Percentiles rank a stretch among this genome's conserved stretches.
These are phyloP conservation scores for Tethea ocularis DNA, from an alignment of 2,888 invertebrate species.

Conservation along the genomic window DNA sequence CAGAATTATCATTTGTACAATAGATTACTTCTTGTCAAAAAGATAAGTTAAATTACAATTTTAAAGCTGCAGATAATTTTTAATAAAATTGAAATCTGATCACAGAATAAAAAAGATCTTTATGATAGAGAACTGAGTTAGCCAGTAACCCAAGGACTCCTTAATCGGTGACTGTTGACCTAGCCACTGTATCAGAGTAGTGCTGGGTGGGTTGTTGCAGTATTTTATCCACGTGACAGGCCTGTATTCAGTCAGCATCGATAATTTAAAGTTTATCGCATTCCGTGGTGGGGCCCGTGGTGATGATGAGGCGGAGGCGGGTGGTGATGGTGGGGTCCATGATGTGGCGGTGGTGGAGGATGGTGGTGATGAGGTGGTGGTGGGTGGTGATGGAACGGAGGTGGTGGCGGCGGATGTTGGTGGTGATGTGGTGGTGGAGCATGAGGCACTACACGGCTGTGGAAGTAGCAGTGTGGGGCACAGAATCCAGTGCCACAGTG, in stretches of 20 bases:
- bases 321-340: constrained; percentile 21
- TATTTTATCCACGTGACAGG: neutral
- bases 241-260: neutral
- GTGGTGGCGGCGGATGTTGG: constrained; percentile 24
- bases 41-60: constrained; percentile 18
- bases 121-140: neutral
- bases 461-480: constrained; percentile 57
- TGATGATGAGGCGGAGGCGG: constrained; percentile 8
- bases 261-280: neutral
- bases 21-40: constrained; percentile 10
- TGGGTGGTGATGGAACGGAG: constrained; percentile 20
- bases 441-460: constrained; percentile 25
- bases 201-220: neutral
- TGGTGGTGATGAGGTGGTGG: constrained; percentile 27
- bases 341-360: constrained; percentile 23
- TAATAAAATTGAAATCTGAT: neutral
- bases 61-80: neutral
- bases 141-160: too few relatives aligned
- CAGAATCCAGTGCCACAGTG: constrained; percentile 58
- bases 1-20: neutral
- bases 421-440: constrained; percentile 25
- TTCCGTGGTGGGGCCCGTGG: neutral
- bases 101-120: constrained; percentile 2
- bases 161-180: neutral
- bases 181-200: neutral